Conservation (phyloP, 2,888 invertebrate species). For the Hirtodrosophila histrioides region DNA sequence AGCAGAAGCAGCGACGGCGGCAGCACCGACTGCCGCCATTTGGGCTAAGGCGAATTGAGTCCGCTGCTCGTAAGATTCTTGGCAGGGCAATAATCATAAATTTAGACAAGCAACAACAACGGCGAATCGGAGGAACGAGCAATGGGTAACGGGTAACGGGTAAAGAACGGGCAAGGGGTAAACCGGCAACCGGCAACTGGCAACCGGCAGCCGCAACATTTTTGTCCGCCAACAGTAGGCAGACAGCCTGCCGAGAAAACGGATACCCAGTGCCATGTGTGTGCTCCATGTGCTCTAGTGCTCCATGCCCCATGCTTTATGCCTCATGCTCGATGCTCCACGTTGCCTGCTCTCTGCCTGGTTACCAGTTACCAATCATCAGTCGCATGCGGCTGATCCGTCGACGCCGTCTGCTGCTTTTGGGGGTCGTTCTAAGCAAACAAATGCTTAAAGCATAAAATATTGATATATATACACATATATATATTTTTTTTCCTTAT, state of each 20-base stretch:
- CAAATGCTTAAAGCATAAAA: conserved; percentile 78
- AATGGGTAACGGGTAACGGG: conserved; percentile 1
- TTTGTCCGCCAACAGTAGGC: conserved; percentile 67
- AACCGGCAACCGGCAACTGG: conserved; percentile 1
- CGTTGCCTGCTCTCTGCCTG: conserved; percentile 23
- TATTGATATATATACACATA: conserved; percentile 60
- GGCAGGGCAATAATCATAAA: conserved; percentile 79
- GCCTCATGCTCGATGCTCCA: conserved; percentile 30
- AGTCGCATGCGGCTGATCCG: conserved; percentile 39
- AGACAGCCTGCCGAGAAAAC: conserved; percentile 55
- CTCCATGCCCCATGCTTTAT: conserved; percentile 32
- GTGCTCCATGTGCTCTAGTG: conserved; percentile 25
- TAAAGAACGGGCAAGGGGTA: neutral
- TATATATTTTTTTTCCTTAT: conserved; percentile 10
- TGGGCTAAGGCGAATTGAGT: conserved; percentile 78
- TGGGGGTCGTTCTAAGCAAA: conserved; percentile 80
- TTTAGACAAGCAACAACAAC: conserved; percentile 64
- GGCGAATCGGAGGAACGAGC: conserved; percentile 21
- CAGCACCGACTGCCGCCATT: conserved; percentile 44
- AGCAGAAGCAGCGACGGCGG: conserved; percentile 9
- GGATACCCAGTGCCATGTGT: conserved; percentile 38
- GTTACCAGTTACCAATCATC: conserved; percentile 18
- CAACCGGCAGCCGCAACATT: conserved; percentile 70
- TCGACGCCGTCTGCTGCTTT: conserved; percentile 57
- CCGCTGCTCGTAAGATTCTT: conserved; percentile 76